Evolutionary conservation across 2,888 invertebrate genomes (phyloP), one percentile per base, ranked within the genome.

Genomic region (Xestia ashworthii): DNA sequence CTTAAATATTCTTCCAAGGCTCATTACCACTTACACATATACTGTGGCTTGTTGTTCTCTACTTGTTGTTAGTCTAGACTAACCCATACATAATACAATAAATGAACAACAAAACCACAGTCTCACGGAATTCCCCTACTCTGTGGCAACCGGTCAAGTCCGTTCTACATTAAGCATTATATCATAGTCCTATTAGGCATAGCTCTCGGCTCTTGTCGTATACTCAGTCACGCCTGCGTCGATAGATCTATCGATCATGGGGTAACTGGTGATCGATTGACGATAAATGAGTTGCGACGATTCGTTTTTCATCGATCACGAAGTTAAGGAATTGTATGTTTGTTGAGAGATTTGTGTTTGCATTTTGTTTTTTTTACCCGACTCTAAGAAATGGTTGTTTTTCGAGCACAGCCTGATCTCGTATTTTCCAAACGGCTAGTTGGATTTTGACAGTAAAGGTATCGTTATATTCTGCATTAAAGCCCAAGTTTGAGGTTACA

Each of bases 221-320:
- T 12, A 71, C 25, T 71, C 38, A 74, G 81, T 79, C 81, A 84
- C 75, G 81, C 68, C 71, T 60, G 38, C 71, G n/a, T 19, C 69
- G 71, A 74, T 84, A 55, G 70, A 46, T 46, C 46, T 14, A 81
- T 81, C 71, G 71, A 74, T 81, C 81, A 85, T 72, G 62, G 60
- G n/a, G 67, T 58, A 84, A 84, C 80, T 68, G 71, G 60, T 68
- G 70, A 84, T 71, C 80, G 67, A 66, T 71, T 67, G 66, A 66
- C 48, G 80, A 68, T 82, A 80, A 81, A 38, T 50, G 71, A 64
- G 22, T 67, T 67, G 48, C 41, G 60, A 83, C 72, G 55, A 55
- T 64, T 60, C 22, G 41, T 32, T 71, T 58, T n/a, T 41, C 46
- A 62, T 73, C 70, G 69, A 83, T 83, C 74, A 82, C 44, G 67